Base-by-base conservation (phyloP, 2,797 vertebrate species). In the Sebastes elongatus region DNA sequence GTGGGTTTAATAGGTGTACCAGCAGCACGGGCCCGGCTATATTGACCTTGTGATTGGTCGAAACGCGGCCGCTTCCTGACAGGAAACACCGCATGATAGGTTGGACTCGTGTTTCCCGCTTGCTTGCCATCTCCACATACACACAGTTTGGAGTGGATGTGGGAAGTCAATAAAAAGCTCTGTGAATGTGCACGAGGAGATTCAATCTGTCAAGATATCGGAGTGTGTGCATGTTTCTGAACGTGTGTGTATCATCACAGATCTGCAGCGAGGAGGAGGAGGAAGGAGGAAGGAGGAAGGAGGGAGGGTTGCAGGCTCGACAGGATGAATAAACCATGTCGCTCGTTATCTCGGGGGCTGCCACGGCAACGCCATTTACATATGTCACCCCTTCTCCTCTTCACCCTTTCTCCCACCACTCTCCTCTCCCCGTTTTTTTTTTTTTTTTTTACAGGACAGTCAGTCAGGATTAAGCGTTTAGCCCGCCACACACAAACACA, bases 21-120 rank as follows among this genome's bases (percentile, higher is more conserved):
- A 4, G 85, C 65, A 62, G 67, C 32, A 20, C 23, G 8, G 42
- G 10, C 57, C 27, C 7, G 14, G 35, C 63, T 22, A 38, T 74
- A 83, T 86, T 85, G 92, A 89, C 87, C 90, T 84, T 81, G 90
- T 90, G 92, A 93, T 90, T 93, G 92, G 93, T 91, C 35, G 74
- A 83, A 82, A 83, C 3, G 27, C 2, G 63, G 59, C 70, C 9
- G 13, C 76, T 73, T 76, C 62, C 81, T 83, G 71, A 91, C 86
- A 71, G 87, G 86, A 92, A 91, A 84, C 76, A 33, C 70, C 0
- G 22, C 63, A 66, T 85, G 84, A 92, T 86, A 6, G 78, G 74
- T 27, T 75, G 80, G 59, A 79, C 49, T 70, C 0, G 1, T 62
- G 76, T 79, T 84, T 81, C 71, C 69, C 33, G 33, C 53, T 9